Evolutionary conservation across 2,113 vertebrate genomes (phyloP).

Genomic region (Semnornis frantzii): DNA sequence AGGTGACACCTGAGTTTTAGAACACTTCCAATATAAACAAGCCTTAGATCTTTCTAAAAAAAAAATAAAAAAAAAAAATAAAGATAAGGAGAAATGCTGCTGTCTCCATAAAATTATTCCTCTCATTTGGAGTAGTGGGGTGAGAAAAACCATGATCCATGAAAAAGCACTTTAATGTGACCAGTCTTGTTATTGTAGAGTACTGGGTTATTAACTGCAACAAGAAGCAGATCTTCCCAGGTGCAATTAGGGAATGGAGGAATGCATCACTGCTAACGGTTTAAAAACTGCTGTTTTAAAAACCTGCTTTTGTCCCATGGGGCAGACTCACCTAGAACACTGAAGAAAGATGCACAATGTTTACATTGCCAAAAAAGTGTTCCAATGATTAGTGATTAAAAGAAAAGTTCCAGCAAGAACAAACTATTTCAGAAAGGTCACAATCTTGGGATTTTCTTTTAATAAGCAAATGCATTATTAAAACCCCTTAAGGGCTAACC

Average conservation of each 20-base stretch:
- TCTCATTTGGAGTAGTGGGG: background rate
- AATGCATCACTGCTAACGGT: background rate
- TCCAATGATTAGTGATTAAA: constrained; percentile 54
- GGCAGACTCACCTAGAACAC: constrained; percentile 30
- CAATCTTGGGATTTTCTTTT: background rate
- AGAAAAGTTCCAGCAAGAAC: constrained; percentile 47
- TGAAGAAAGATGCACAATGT: constrained; percentile 4
- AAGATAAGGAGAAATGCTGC: background rate
- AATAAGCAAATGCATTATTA: constrained; percentile 55
- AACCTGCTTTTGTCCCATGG: constrained; percentile 1
- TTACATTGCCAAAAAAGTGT: constrained; percentile 46
- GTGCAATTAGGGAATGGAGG: constrained; percentile 11
- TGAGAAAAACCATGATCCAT: background rate
- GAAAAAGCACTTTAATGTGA: constrained; percentile 32
- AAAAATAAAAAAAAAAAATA: background rate
- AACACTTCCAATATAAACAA: background rate
- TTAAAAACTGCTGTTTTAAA: constrained; percentile 36
- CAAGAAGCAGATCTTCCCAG: constrained; percentile 34
- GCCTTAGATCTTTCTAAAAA: background rate
- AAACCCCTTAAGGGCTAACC: constrained; percentile 13
- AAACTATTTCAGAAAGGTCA: constrained; percentile 61
- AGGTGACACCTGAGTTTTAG: background rate
- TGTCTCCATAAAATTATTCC: background rate
- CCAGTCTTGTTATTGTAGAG: constrained; percentile 17
- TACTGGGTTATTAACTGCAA: constrained; percentile 3